Conservation (phyloP, 2,113 vertebrate species). For the Ammodytes dubius region DNA sequence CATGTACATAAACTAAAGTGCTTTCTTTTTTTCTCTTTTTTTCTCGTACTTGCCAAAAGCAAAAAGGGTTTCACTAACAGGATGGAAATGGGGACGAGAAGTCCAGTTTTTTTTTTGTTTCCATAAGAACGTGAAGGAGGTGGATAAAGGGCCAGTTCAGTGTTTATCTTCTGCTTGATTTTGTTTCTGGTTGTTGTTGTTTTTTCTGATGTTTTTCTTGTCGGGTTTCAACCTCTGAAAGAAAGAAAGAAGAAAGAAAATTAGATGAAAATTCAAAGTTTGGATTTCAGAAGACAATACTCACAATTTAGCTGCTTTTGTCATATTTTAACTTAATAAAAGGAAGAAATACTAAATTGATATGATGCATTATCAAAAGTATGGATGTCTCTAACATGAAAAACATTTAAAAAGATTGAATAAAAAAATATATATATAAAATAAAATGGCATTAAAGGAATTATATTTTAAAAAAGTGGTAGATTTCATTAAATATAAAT, state of each 20-base stretch:
- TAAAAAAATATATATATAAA: too few species aligned
- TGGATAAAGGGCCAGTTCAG: conserved; percentile 71
- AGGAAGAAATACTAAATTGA: too few species aligned
- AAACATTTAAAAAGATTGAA: too few species aligned
- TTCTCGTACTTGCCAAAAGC: conserved; percentile 82
- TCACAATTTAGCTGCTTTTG: not conserved
- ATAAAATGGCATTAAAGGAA: too few species aligned
- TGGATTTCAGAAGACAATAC: not conserved
- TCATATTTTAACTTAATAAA: too few species aligned
- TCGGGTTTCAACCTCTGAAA: conserved; percentile 82
- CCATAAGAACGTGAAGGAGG: conserved; percentile 64
- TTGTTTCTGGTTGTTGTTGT: conserved; percentile 44
- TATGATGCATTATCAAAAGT: too few species aligned
- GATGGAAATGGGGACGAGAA: conserved; percentile 82
- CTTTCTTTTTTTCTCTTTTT: conserved; percentile 72
- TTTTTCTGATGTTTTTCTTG: conserved; percentile 82
- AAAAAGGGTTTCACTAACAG: conserved; percentile 78
- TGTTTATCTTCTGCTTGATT: conserved; percentile 64
- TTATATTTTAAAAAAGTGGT: too few species aligned
- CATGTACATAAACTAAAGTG: conserved; percentile 87
- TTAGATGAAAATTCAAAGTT: not conserved
- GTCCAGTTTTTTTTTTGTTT: conserved; percentile 35
- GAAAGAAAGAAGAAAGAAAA: conserved; percentile 40
- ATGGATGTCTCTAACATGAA: too few species aligned
- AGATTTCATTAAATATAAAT: too few species aligned